Evolutionary conservation across 2,797 vertebrate genomes (phyloP).

Genomic region (Phalloptychus januarius): DNA sequence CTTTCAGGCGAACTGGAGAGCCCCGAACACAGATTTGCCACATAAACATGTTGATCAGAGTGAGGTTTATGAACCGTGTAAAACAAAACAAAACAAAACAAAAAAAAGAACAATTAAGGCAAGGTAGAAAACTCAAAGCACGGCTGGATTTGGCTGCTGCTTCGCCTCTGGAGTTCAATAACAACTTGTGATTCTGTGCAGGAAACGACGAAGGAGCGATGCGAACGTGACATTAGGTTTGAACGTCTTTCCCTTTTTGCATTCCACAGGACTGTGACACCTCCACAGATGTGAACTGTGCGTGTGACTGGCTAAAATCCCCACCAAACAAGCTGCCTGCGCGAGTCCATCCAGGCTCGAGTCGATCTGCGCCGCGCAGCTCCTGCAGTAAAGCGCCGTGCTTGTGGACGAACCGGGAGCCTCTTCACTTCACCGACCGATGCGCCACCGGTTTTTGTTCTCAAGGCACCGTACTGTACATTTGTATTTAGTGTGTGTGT

Average conservation of each 20-base stretch:
- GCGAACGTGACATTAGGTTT: constrained; percentile 36
- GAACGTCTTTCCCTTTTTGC: constrained; percentile 48
- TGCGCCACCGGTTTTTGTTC: constrained; percentile 44
- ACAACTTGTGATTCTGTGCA: constrained; percentile 68
- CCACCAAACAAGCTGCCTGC: constrained; percentile 24
- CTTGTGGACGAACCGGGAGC: constrained; percentile 36
- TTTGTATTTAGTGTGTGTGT: constrained; percentile 61
- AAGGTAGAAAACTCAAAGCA: constrained; percentile 59
- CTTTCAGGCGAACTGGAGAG: constrained; percentile 48
- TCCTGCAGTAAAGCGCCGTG: constrained; percentile 28
- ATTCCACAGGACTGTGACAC: constrained; percentile 36
- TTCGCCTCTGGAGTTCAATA: background rate
- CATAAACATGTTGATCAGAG: constrained; percentile 32
- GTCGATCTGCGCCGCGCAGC: constrained; percentile 19
- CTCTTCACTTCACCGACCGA: constrained; percentile 66
- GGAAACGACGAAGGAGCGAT: constrained; percentile 42
- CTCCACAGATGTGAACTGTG: constrained; percentile 30
- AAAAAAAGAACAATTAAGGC: constrained; percentile 64
- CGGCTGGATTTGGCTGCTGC: constrained; percentile 65
- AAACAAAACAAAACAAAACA: constrained; percentile 13
- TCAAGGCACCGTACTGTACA: constrained; percentile 84
- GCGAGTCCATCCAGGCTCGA: constrained; percentile 45
- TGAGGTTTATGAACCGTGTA: constrained; percentile 38
- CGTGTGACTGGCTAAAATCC: constrained; percentile 40
- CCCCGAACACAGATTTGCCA: constrained; percentile 50